phyloP scores from a whole-genome alignment of 1,140 invertebrate genomes.

The Diabrotica undecimpunctata region DNA sequence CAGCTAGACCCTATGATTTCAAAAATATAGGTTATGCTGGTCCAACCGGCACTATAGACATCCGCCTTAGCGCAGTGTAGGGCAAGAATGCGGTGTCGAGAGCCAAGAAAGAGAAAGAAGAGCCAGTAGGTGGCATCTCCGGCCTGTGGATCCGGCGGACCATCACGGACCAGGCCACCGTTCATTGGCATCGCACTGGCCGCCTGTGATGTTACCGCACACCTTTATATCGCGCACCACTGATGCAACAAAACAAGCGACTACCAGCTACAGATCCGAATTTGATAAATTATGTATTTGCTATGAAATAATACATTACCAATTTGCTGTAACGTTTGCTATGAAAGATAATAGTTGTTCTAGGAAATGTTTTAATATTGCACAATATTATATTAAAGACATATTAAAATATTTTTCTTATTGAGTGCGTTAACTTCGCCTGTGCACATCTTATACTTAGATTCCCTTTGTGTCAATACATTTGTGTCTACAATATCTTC shows the following conservation, averaged over 20 bases:
- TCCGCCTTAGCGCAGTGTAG: constrained; percentile 1
- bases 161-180: constrained; percentile 1
- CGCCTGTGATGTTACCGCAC: constrained; percentile 34
- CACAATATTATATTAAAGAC: no score
- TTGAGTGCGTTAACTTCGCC: no score
- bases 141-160: constrained; percentile 14
- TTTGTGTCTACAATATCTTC: no score
- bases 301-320: no score
- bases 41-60: neutral
- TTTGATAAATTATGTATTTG: neutral
- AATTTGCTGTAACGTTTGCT: no score
- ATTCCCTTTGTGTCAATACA: no score
- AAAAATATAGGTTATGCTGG: constrained; percentile 1
- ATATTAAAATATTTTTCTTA: no score
- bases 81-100: constrained; percentile 1
- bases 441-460: no score
- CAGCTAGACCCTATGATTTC: no score
- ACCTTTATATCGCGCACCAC: constrained; percentile 20
- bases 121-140: constrained; percentile 35
- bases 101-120: neutral
- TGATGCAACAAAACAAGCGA: neutral
- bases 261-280: neutral
- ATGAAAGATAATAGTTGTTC: no score
- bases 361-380: no score
- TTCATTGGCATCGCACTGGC: constrained; percentile 18